phyloP scores from a whole-genome alignment of 35 echinoderm and acorn worm species.

The Diadema setosum region DNA sequence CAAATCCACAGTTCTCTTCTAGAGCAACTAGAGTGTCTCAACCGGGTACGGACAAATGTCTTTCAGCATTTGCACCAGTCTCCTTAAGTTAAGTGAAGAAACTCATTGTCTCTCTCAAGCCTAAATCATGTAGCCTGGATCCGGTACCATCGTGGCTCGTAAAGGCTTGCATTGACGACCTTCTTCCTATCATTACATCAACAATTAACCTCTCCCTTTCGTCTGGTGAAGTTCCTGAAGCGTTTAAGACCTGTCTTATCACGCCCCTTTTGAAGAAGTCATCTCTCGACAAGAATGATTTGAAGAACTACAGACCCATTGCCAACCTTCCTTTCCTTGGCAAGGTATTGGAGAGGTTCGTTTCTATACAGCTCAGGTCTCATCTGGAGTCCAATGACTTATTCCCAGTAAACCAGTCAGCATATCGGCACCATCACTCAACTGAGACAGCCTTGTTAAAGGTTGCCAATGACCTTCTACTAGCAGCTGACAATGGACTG shows the following conservation, averaged over 20 bases:
- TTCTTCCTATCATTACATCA: slow-evolving; percentile 17
- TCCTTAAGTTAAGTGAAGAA: no score
- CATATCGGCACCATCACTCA: no score
- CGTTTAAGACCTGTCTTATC: slow-evolving; percentile 5
- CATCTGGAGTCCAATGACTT: background rate
- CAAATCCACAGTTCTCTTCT: no score
- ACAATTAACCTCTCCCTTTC: background rate
- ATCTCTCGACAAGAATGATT: background rate
- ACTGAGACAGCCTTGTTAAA: no score
- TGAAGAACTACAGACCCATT: slow-evolving; percentile 47
- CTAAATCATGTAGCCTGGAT: slow-evolving; percentile 25
- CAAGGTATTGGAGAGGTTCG: slow-evolving; percentile 34
- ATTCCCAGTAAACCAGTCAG: background rate
- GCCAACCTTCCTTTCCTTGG: slow-evolving; percentile 20
- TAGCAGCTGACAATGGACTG: background rate
- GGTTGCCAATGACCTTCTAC: no score
- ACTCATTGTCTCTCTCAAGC: no score
- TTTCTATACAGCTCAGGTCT: background rate
- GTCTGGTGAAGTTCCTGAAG: background rate
- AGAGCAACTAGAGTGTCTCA: no score
- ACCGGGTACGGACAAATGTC: no score
- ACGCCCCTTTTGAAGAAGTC: slow-evolving; percentile 38
- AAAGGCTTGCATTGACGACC: slow-evolving; percentile 9
- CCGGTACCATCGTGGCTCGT: slow-evolving; percentile 33
- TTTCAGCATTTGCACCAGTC: no score